Percentiles rank a stretch among this genome's conserved stretches.
Evolutionary conservation across 2,797 vertebrate genomes (phyloP).

Genomic region (Halcyon leucocephala): DNA sequence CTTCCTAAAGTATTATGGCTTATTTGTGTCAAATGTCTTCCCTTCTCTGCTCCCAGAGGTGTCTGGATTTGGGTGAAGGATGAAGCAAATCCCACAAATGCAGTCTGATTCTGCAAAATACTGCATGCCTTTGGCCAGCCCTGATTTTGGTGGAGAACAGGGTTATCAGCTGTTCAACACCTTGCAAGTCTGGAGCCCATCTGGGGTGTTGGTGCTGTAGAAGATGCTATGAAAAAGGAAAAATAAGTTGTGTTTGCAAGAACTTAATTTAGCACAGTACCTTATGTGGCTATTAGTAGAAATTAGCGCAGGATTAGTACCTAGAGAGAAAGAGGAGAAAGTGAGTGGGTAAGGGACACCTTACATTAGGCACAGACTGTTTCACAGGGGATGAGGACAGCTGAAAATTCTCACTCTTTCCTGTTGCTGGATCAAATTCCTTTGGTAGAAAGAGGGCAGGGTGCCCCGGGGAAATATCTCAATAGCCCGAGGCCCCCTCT

Average conservation of each 20-base stretch:
- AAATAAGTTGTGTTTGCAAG: not conserved
- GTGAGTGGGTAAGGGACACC: not conserved
- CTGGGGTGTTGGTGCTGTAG: not conserved
- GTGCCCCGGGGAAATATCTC: slow-evolving; percentile 58
- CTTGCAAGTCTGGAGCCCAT: not conserved
- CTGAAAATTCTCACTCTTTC: slow-evolving; percentile 74
- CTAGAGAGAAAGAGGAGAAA: not conserved
- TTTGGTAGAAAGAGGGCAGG: slow-evolving; percentile 44
- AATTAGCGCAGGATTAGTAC: not conserved
- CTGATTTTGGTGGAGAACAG: not conserved
- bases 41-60: not conserved
- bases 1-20: not conserved
- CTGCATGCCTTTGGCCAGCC: not conserved
- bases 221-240: not conserved
- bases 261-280: not conserved
- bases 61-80: not conserved
- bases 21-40: not conserved
- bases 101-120: not conserved
- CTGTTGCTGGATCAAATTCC: slow-evolving; percentile 70
- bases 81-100: not conserved
- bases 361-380: not conserved
- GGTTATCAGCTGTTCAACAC: not conserved
- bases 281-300: not conserved
- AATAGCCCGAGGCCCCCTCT: slow-evolving; percentile 31
- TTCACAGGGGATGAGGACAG: slow-evolving; percentile 62